Evolutionary conservation across 2,113 vertebrate species (phyloP).

Genomic region (Cyphotilapia sp.): DNA sequence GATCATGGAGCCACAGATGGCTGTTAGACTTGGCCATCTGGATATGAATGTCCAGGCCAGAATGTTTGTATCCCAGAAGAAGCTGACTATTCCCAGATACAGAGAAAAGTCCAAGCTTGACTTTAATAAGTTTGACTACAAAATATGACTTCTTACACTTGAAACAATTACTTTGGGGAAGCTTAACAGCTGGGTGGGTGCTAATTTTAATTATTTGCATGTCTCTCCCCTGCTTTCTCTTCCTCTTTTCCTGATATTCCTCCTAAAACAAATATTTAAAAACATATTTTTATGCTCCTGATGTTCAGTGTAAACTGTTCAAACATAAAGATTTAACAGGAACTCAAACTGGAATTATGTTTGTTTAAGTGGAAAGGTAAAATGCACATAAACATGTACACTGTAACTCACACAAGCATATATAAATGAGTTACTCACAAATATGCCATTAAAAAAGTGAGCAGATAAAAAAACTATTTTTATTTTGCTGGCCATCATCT

Average conservation of each 20-base stretch:
- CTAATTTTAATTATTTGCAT: neutral
- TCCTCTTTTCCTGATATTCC: neutral
- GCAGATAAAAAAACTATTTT: neutral
- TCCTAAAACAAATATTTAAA: neutral
- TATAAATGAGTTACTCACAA: neutral
- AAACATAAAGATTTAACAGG: neutral
- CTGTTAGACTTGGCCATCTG: constrained; percentile 47
- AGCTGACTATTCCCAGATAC: constrained; percentile 4
- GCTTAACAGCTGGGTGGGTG: neutral
- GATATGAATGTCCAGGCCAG: constrained; percentile 36
- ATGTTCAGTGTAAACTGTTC: neutral
- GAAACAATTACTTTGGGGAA: neutral
- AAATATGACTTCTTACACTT: neutral
- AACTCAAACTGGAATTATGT: neutral
- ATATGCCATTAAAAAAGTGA: neutral
- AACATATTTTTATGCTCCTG: neutral
- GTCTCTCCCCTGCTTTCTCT: neutral
- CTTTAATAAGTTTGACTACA: neutral
- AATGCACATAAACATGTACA: neutral
- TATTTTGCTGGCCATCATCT: neutral
- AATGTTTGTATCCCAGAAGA: constrained; percentile 32
- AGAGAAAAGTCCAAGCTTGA: neutral
- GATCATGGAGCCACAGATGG: constrained; percentile 49
- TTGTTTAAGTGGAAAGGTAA: neutral
- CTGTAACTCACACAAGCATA: neutral